Conservation (phyloP, 2,113 vertebrate species). For the Trematomus loennbergii region DNA sequence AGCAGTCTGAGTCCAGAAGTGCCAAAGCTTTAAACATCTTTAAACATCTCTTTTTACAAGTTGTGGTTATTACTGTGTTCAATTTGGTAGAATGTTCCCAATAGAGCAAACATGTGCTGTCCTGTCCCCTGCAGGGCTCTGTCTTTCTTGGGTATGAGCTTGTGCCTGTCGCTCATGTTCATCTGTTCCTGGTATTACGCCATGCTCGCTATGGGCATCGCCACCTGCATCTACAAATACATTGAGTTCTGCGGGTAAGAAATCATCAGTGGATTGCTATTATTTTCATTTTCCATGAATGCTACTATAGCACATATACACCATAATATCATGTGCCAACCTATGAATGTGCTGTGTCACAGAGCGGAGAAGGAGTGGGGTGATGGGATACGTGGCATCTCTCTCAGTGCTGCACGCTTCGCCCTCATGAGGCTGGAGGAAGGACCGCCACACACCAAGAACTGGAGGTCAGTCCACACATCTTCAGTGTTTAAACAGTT, state of each 20-base stretch:
- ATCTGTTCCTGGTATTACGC: slow-evolving; percentile 99
- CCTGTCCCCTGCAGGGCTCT: slow-evolving; percentile 88
- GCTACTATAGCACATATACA: not conserved
- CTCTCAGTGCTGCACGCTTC: slow-evolving; percentile 94
- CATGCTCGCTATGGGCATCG: slow-evolving; percentile 95
- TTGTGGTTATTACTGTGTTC: not conserved
- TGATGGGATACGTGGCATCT: slow-evolving; percentile 96
- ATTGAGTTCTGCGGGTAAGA: slow-evolving; percentile 98
- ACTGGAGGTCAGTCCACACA: slow-evolving; percentile 91
- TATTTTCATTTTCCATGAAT: not conserved
- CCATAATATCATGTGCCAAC: not conserved
- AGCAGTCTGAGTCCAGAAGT: too few relatives aligned
- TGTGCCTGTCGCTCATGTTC: slow-evolving; percentile 98
- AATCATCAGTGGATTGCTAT: not conserved
- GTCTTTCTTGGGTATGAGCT: slow-evolving; percentile 98
- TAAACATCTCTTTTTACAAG: not conserved
- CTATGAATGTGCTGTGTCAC: slow-evolving; percentile 25
- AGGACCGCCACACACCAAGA: slow-evolving; percentile 97
- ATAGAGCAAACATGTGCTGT: slow-evolving; percentile 26
- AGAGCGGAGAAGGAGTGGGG: slow-evolving; percentile 99
- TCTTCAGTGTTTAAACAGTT: not conserved
- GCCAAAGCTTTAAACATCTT: not conserved
- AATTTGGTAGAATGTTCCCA: not conserved
- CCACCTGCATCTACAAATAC: slow-evolving; percentile 99
- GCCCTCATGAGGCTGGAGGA: slow-evolving; percentile 96